phyloP scores from a whole-genome alignment of 2,113 vertebrate genomes.

The Zosterops japonicus region DNA sequence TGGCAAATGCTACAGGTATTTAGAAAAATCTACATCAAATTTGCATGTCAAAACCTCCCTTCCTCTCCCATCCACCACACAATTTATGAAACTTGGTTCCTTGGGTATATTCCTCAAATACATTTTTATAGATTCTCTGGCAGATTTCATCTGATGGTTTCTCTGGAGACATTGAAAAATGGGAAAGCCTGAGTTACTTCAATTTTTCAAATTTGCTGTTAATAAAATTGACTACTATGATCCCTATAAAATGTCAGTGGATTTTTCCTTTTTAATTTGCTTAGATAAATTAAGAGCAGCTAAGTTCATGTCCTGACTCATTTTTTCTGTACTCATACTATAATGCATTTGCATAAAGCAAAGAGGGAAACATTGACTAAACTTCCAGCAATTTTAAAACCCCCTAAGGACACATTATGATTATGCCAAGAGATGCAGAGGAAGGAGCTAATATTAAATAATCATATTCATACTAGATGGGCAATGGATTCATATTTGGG shows the following conservation, averaged over 20 bases:
- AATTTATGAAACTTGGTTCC: neutral
- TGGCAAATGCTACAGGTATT: neutral
- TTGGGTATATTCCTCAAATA: neutral
- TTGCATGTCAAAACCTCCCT: neutral
- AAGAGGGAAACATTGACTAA: neutral
- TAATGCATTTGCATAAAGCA: neutral
- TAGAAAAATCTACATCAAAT: neutral
- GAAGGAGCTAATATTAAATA: neutral
- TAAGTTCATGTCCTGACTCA: neutral
- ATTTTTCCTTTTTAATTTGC: slow-evolving; percentile 31
- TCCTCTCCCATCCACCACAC: neutral
- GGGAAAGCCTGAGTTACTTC: neutral
- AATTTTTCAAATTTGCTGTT: neutral
- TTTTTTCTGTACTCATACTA: neutral
- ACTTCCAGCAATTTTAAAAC: neutral
- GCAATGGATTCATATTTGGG: neutral
- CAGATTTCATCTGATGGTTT: neutral
- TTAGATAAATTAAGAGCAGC: slow-evolving; percentile 6
- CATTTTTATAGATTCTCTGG: neutral
- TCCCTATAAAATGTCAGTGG: neutral
- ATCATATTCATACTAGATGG: neutral
- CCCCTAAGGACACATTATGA: neutral
- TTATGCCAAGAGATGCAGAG: neutral
- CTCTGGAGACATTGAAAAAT: neutral
- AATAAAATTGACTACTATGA: neutral